phyloP scores from a whole-genome alignment of 2,888 invertebrate genomes.

The Catotricha subobsoleta region DNA sequence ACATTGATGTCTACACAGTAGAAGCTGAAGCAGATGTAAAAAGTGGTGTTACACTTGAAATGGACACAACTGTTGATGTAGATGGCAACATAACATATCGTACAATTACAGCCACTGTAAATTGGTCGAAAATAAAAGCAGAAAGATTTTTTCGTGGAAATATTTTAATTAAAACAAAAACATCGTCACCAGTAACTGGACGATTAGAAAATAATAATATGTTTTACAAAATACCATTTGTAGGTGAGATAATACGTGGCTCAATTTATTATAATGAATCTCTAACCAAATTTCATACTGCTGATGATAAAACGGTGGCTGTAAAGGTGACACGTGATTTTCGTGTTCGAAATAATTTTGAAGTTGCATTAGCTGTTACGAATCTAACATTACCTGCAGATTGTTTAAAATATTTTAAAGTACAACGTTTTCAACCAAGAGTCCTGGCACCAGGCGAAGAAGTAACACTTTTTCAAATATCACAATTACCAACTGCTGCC shows the following conservation, averaged over 20 bases:
- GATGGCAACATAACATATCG: background rate
- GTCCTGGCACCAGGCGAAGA: slow-evolving; percentile 19
- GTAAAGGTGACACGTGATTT: slow-evolving; percentile 33
- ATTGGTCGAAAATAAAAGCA: slow-evolving; percentile 10
- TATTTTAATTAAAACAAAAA: slow-evolving; percentile 6
- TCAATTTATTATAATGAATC: slow-evolving; percentile 31
- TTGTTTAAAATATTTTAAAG: background rate
- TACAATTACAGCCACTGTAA: slow-evolving; percentile 7
- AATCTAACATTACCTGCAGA: slow-evolving; percentile 42
- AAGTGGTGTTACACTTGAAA: background rate
- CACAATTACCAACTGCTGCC: slow-evolving; percentile 10
- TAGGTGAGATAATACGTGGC: slow-evolving; percentile 31
- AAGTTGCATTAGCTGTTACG: slow-evolving; percentile 50
- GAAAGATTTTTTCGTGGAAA: slow-evolving; percentile 7
- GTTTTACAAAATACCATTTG: slow-evolving; percentile 35
- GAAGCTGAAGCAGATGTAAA: slow-evolving; percentile 7
- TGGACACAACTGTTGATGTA: background rate
- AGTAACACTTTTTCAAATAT: slow-evolving; percentile 18
- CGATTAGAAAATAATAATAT: slow-evolving; percentile 6
- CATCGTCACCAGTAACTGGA: background rate
- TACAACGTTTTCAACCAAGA: slow-evolving; percentile 12
- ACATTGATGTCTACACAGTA: slow-evolving; percentile 8
- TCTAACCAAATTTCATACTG: slow-evolving; percentile 21
- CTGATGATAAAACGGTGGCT: background rate
- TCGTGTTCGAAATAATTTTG: slow-evolving; percentile 52